Conservation (phyloP, 2,797 vertebrate species). For the Neomorphus geoffroyi region DNA sequence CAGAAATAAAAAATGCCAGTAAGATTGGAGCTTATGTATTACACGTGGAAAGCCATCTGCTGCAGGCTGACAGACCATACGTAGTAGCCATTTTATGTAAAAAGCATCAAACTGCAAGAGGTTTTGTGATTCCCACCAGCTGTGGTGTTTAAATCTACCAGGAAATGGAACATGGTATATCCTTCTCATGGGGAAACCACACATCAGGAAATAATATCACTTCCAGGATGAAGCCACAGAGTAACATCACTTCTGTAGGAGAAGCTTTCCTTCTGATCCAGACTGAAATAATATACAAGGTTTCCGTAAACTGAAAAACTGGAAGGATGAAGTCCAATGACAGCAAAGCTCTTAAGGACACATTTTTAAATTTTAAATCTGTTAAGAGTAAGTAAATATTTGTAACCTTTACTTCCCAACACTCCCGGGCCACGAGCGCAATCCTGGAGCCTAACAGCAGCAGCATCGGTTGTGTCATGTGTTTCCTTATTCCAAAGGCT, state of each 20-base stretch:
- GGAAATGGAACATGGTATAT: background rate
- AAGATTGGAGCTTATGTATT: background rate
- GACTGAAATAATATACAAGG: background rate
- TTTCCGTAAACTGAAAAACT: background rate
- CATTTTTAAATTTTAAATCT: background rate
- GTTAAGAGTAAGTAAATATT: background rate
- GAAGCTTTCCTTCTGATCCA: background rate
- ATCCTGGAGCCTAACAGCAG: background rate
- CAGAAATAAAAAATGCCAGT: conserved; percentile 45
- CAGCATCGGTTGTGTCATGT: background rate
- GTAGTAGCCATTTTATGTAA: background rate
- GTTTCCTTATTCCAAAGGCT: background rate
- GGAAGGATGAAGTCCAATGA: background rate
- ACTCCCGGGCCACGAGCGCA: background rate
- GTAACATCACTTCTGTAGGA: background rate
- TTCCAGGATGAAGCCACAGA: background rate
- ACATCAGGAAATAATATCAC: background rate
- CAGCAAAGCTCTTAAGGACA: background rate
- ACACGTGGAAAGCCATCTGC: background rate
- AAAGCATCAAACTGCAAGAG: background rate
- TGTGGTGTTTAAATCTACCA: background rate
- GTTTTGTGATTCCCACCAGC: background rate
- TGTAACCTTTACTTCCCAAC: background rate
- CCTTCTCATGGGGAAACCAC: background rate
- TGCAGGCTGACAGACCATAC: background rate